phyloP scores from a whole-genome alignment of 2,113 vertebrate genomes.

The Apus apus region DNA sequence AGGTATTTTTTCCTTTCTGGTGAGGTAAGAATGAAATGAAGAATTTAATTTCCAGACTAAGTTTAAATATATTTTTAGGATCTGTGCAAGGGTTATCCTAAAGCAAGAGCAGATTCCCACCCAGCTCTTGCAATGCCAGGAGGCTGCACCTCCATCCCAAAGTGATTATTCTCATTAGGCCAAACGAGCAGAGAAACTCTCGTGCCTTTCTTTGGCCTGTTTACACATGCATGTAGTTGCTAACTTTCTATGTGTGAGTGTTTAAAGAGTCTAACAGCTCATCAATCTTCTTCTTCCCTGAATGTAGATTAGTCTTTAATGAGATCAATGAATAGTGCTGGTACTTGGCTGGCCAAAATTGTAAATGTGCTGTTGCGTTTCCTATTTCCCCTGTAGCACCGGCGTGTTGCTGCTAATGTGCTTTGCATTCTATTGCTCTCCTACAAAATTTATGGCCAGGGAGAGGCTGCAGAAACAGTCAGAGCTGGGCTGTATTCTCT shows the following conservation, averaged over 20 bases:
- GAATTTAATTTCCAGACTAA: neutral
- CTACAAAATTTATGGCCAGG: slow-evolving; percentile 61
- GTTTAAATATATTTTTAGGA: neutral
- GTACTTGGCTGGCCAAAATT: slow-evolving; percentile 50
- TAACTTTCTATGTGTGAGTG: slow-evolving; percentile 20
- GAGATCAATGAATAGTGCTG: slow-evolving; percentile 62
- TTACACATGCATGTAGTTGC: neutral
- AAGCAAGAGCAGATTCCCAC: neutral
- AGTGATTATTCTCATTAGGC: neutral
- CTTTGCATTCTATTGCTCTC: slow-evolving; percentile 66
- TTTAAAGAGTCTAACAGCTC: slow-evolving; percentile 39
- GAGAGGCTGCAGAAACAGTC: neutral
- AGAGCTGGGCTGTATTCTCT: neutral
- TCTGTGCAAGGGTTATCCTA: neutral
- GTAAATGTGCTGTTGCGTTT: slow-evolving; percentile 63
- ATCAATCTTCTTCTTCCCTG: slow-evolving; percentile 59
- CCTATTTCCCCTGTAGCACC: slow-evolving; percentile 61
- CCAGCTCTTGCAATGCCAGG: neutral
- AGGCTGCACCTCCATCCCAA: neutral
- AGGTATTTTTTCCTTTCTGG: neutral
- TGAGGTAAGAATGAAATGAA: neutral
- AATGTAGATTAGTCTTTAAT: slow-evolving; percentile 72
- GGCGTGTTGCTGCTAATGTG: neutral
- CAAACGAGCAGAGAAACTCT: neutral
- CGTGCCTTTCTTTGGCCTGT: neutral